Conservation (phyloP, 2,797 vertebrate species). For the Cirrhinus mrigala region DNA sequence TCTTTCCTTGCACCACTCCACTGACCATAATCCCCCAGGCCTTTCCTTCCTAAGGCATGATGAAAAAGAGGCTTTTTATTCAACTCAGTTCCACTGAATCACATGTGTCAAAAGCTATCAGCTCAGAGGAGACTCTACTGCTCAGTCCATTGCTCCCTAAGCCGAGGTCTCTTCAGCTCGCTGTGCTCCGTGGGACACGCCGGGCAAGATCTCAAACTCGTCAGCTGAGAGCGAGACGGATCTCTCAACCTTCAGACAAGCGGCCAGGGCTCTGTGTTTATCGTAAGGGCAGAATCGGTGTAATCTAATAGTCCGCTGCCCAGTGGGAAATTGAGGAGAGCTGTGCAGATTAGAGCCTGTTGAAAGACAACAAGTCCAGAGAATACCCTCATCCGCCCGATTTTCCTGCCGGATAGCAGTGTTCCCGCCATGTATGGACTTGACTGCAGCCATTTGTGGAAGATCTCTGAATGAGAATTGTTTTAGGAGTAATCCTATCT, state of each 20-base stretch:
- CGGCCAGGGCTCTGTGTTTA: slow-evolving; percentile 70
- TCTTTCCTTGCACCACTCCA: slow-evolving; percentile 69
- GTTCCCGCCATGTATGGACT: slow-evolving; percentile 28
- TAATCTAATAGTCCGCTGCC: slow-evolving; percentile 76
- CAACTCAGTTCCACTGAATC: slow-evolving; percentile 57
- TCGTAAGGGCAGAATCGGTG: slow-evolving; percentile 71
- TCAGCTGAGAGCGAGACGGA: slow-evolving; percentile 16
- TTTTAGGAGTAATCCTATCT: slow-evolving; percentile 58
- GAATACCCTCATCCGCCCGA: slow-evolving; percentile 70
- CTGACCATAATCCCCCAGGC: slow-evolving; percentile 69
- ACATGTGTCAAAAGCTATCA: slow-evolving; percentile 64
- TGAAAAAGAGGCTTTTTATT: slow-evolving; percentile 53
- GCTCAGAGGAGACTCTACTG: slow-evolving; percentile 48
- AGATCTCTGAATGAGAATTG: slow-evolving; percentile 37
- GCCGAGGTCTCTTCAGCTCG: slow-evolving; percentile 15
- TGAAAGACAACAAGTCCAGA: slow-evolving; percentile 78
- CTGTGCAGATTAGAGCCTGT: slow-evolving; percentile 79
- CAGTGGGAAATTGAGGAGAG: slow-evolving; percentile 72
- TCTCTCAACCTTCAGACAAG: slow-evolving; percentile 65
- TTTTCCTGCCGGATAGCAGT: slow-evolving; percentile 64
- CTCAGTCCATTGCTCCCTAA: slow-evolving; percentile 31
- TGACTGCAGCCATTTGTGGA: slow-evolving; percentile 43
- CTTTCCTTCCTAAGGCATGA: slow-evolving; percentile 56
- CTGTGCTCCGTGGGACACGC: slow-evolving; percentile 3
- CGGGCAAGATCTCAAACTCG: slow-evolving; percentile 24